These are phyloP conservation scores for Heteractis magnifica DNA, from an alignment of 92 coral and sea anemone species.

Conservation along the genomic window DNA sequence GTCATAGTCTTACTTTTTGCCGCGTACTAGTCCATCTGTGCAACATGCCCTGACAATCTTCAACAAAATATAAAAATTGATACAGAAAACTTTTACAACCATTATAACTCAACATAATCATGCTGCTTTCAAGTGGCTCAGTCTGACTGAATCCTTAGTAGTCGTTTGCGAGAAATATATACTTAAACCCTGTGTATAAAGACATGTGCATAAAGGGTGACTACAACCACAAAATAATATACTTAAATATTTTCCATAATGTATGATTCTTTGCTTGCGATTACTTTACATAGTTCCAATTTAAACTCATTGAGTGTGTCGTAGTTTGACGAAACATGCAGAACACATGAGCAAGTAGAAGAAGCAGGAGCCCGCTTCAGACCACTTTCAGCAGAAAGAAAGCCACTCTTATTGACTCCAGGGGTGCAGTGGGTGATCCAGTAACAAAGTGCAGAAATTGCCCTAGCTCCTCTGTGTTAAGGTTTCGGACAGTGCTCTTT, in stretches of 20 bases:
- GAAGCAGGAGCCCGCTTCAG: slow-evolving; percentile 39
- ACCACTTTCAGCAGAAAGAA: slow-evolving; percentile 43
- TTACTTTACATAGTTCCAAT: slow-evolving; percentile 27
- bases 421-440: slow-evolving; percentile 39
- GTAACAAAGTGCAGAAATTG: slow-evolving; percentile 46
- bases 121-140: no score
- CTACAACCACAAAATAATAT: no score
- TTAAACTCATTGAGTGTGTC: slow-evolving; percentile 41
- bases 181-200: no score
- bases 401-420: slow-evolving; percentile 29
- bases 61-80: no score
- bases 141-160: no score
- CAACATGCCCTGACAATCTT: no score
- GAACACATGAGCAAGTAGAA: slow-evolving; percentile 46
- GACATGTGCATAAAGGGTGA: no score
- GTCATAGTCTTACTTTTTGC: no score
- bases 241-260: slow-evolving; percentile 2
- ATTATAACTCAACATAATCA: no score
- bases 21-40: no score
- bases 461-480: slow-evolving; percentile 28
- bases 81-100: no score
- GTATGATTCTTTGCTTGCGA: background rate
- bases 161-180: no score
- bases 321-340: slow-evolving; percentile 41
- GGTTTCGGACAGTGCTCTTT: slow-evolving; percentile 21